Percentiles rank a stretch among this genome's conserved stretches.
phyloP scores from a whole-genome alignment of 2,113 vertebrate species.

The Aphyosemion australe region DNA sequence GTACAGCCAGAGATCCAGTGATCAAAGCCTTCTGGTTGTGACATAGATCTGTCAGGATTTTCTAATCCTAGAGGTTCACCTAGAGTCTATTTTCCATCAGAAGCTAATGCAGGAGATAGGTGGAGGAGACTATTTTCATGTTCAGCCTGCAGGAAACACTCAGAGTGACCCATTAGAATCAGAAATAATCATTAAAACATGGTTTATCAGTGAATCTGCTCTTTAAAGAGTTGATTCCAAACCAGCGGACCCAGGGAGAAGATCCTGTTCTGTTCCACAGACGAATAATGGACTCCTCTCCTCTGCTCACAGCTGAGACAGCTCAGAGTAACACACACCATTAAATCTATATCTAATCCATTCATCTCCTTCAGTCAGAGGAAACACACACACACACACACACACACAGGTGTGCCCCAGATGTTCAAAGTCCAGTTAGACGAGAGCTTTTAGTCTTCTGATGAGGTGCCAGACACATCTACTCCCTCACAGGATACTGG shows the following conservation, averaged over 20 bases:
- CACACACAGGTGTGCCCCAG: constrained; percentile 41
- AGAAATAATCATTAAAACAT: too few species aligned
- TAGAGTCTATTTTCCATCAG: too few species aligned
- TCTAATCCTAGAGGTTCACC: too few species aligned
- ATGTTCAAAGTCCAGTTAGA: constrained; percentile 49
- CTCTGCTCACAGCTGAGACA: constrained; percentile 7
- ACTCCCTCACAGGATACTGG: too few species aligned
- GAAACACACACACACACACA: constrained; percentile 5
- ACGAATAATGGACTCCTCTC: constrained; percentile 16
- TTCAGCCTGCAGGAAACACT: too few species aligned
- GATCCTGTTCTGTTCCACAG: neutral
- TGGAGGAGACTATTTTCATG: too few species aligned
- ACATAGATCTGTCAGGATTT: too few species aligned
- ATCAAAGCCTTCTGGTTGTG: too few species aligned
- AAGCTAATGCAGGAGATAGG: too few species aligned
- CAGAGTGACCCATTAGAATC: too few species aligned
- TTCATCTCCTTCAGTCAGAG: constrained; percentile 7
- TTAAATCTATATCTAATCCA: constrained; percentile 43
- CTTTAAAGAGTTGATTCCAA: neutral
- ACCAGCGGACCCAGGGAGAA: neutral
- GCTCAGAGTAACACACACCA: constrained; percentile 28
- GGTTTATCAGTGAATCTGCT: too few species aligned
- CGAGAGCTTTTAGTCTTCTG: constrained; percentile 37
- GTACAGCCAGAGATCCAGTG: too few species aligned
- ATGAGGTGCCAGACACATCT: neutral